phyloP scores from a whole-genome alignment of 2,888 invertebrate genomes.

The Agriopis marginaria region DNA sequence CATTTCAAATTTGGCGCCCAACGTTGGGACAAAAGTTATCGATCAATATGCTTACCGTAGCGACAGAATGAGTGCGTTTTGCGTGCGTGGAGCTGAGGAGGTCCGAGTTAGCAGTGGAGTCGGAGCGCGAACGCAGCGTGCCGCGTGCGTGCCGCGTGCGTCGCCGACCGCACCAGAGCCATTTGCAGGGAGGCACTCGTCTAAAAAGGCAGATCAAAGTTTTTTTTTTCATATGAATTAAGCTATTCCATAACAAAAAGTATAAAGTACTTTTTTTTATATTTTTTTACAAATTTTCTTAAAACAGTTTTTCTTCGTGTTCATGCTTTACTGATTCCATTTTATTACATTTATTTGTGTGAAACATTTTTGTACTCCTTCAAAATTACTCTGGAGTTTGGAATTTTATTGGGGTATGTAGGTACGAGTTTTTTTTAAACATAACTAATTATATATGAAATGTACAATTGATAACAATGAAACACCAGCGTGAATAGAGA shows the following conservation, averaged over 20 bases:
- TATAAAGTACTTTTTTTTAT: neutral
- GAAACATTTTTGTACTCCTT: no score
- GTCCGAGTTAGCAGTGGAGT: conserved; percentile 84
- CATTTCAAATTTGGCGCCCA: no score
- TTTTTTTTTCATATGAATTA: neutral
- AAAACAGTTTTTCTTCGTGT: neutral
- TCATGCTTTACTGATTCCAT: neutral
- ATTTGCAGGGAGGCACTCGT: conserved; percentile 89
- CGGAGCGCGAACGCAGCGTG: conserved; percentile 77
- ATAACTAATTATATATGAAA: neutral
- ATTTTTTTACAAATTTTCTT: neutral
- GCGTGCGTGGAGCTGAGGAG: conserved; percentile 83
- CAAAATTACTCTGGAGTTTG: no score
- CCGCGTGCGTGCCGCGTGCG: conserved; percentile 68
- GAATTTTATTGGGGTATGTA: no score
- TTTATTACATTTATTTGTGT: neutral
- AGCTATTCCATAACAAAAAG: no score
- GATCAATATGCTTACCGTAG: conserved; percentile 60
- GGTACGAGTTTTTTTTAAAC: neutral
- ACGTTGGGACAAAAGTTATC: neutral
- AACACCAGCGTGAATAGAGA: conserved; percentile 13
- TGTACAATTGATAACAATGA: neutral
- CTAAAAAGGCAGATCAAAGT: conserved; percentile 62
- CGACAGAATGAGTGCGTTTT: conserved; percentile 75
- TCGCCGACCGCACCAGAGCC: conserved; percentile 84